A percentile compares a stretch with the other conserved stretches of the same genome.
These are phyloP conservation scores for Elgonia sp. DNA, from an alignment of 2,888 invertebrate species.

Conservation along the genomic window DNA sequence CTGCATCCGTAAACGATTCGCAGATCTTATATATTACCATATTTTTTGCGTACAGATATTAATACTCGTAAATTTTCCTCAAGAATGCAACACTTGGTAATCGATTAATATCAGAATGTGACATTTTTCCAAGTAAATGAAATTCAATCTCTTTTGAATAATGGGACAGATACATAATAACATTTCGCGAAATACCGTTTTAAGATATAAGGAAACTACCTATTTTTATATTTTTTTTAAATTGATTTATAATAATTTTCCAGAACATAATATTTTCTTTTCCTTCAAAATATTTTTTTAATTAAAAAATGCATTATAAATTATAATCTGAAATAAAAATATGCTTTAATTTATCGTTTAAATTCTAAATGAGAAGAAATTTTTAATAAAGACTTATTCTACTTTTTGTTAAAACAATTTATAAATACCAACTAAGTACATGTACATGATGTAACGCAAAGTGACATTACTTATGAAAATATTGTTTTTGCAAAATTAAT, in stretches of 20 bases:
- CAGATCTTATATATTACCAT: slow-evolving; percentile 40
- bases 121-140: slow-evolving; percentile 61
- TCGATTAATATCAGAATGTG: slow-evolving; percentile 44
- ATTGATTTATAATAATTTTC: background rate
- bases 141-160: slow-evolving; percentile 55
- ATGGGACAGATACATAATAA: slow-evolving; percentile 37
- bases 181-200: slow-evolving; percentile 34
- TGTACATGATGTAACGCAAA: background rate
- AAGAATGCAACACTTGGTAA: slow-evolving; percentile 26
- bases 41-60: slow-evolving; percentile 33
- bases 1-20: slow-evolving; percentile 22
- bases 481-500: slow-evolving; percentile 26
- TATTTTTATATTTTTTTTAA: no score
- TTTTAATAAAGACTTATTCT: no score
- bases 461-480: slow-evolving; percentile 14
- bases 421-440: background rate
- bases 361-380: no score
- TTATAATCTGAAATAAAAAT: no score
- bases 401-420: no score
- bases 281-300: no score
- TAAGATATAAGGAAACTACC: slow-evolving; percentile 8
- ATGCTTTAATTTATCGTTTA: no score
- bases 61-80: slow-evolving; percentile 59
- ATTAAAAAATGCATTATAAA: no score
- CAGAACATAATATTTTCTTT: no score